Conservation (phyloP, 2,113 vertebrate species). For the Oryzias woworae region DNA sequence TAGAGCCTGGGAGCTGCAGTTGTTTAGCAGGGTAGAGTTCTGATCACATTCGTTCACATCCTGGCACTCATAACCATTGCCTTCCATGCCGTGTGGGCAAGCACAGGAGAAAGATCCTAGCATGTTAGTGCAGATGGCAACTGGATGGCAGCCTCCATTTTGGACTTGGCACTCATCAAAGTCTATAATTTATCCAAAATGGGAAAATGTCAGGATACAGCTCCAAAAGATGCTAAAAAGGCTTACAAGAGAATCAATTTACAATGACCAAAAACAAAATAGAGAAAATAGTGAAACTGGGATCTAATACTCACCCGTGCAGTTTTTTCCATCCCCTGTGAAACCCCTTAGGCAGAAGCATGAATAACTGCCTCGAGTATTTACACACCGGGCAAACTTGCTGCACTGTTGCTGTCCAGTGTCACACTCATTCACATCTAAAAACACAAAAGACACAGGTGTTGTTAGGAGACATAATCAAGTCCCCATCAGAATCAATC, state of each 20-base stretch:
- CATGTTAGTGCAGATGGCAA: constrained; percentile 76
- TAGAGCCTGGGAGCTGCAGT: constrained; percentile 71
- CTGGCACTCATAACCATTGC: constrained; percentile 76
- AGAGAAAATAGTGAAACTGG: not conserved
- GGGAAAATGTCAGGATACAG: constrained; percentile 79
- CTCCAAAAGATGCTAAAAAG: constrained; percentile 55
- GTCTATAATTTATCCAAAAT: constrained; percentile 88
- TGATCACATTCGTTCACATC: constrained; percentile 80
- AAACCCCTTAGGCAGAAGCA: constrained; percentile 80
- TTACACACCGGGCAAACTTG: constrained; percentile 75
- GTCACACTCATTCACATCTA: constrained; percentile 81
- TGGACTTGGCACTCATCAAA: constrained; percentile 83
- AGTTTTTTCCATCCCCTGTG: constrained; percentile 78
- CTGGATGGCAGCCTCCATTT: constrained; percentile 80
- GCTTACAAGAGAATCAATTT: constrained; percentile 45
- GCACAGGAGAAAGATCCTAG: constrained; percentile 75
- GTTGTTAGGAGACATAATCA: not conserved
- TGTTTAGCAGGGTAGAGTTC: constrained; percentile 57
- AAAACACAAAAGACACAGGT: not conserved
- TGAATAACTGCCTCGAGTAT: constrained; percentile 73
- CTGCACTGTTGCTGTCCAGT: constrained; percentile 70
- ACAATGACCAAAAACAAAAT: constrained; percentile 13
- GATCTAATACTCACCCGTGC: constrained; percentile 73
- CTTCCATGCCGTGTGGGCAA: constrained; percentile 74
- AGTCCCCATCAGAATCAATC: not conserved